Evolutionary conservation across 1,140 invertebrate genomes (phyloP).

Genomic region (Formica exsecta): DNA sequence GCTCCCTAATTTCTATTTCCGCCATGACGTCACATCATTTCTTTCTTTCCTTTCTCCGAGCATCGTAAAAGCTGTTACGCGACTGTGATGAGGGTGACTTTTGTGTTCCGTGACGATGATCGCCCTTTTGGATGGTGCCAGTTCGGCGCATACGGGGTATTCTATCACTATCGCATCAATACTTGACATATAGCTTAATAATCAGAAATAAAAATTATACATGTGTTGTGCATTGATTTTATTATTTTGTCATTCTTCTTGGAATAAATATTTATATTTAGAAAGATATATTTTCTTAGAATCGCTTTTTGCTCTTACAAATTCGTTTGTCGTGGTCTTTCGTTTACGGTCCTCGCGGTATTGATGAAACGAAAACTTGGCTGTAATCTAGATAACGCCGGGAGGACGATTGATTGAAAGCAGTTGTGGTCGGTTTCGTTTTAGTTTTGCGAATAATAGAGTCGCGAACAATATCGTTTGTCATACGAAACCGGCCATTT

Average conservation of each 20-base stretch:
- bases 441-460: slow-evolving; percentile 36
- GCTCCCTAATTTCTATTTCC: slow-evolving; percentile 32
- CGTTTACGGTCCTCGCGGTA: slow-evolving; percentile 1
- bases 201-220: neutral
- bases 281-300: neutral
- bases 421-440: slow-evolving; percentile 30
- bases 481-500: slow-evolving; percentile 20
- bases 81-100: slow-evolving; percentile 24
- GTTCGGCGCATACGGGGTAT: neutral
- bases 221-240: neutral
- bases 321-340: slow-evolving; percentile 8
- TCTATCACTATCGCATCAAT: neutral
- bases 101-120: slow-evolving; percentile 52
- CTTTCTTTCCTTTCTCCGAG: neutral
- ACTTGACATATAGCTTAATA: neutral
- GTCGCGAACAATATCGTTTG: slow-evolving; percentile 16
- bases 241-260: neutral
- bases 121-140: slow-evolving; percentile 1
- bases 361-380: slow-evolving; percentile 38
- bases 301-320: neutral
- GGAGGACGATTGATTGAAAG: slow-evolving; percentile 34
- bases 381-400: slow-evolving; percentile 38
- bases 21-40: slow-evolving; percentile 28
- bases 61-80: slow-evolving; percentile 35
- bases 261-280: neutral